Conservation (phyloP, 2,888 invertebrate genomes). For the Pantelozetes paolii region DNA sequence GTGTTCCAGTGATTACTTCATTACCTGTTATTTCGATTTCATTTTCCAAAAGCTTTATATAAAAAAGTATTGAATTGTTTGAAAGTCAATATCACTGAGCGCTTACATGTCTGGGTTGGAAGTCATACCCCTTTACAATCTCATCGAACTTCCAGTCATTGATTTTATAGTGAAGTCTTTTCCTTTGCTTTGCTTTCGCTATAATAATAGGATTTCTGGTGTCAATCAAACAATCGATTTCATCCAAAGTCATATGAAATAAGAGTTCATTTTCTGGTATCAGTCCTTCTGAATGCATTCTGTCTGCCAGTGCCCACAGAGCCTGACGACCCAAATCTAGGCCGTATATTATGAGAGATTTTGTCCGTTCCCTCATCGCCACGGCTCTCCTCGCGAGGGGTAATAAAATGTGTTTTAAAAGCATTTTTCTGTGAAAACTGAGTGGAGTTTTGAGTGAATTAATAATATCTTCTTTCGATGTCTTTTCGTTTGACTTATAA, state of each 20-base stretch:
- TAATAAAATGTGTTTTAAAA: constrained; percentile 57
- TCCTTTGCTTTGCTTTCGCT: constrained; percentile 27
- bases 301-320: constrained; percentile 42
- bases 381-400: constrained; percentile 63
- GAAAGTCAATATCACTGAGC: not conserved
- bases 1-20: constrained; percentile 28
- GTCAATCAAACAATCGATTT: not conserved
- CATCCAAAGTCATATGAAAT: constrained; percentile 23
- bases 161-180: constrained; percentile 17
- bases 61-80: not conserved
- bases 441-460: constrained; percentile 37
- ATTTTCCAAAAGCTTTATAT: not conserved
- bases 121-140: constrained; percentile 22
- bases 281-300: constrained; percentile 23
- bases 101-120: constrained; percentile 35
- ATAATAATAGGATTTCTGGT: constrained; percentile 10
- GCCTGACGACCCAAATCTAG: constrained; percentile 41
- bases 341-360: constrained; percentile 54
- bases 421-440: not conserved
- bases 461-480: constrained; percentile 17
- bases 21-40: not conserved
- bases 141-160: constrained; percentile 35
- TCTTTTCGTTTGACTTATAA: not conserved
- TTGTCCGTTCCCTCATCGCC: constrained; percentile 64
- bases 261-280: not conserved